A percentile compares a stretch with the other conserved stretches of the same genome.
These are phyloP conservation scores for Notarius lentiginosus DNA, from an alignment of 2,113 vertebrate genomes.

Conservation along the genomic window DNA sequence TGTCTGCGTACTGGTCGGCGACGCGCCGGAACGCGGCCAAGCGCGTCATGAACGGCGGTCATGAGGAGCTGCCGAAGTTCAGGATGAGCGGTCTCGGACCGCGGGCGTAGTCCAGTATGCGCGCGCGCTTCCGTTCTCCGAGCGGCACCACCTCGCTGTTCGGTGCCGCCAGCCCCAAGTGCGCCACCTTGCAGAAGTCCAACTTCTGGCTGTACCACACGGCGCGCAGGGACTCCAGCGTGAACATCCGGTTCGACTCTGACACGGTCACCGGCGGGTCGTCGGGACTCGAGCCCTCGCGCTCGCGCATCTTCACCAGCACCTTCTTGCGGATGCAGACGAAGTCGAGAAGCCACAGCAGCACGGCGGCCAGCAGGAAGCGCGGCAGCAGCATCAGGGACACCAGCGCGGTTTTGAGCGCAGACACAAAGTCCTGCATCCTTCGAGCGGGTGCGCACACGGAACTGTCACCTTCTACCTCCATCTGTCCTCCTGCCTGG, in stretches of 20 bases:
- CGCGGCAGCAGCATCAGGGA: slow-evolving; percentile 92
- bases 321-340: slow-evolving; percentile 91
- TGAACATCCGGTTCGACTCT: slow-evolving; percentile 95
- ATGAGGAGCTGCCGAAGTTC: slow-evolving; percentile 99
- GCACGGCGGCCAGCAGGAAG: slow-evolving; percentile 89
- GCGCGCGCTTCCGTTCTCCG: slow-evolving; percentile 76
- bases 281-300: slow-evolving; percentile 72
- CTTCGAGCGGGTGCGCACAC: slow-evolving; percentile 69
- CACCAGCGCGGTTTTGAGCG: slow-evolving; percentile 86
- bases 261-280: slow-evolving; percentile 94
- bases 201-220: slow-evolving; percentile 98
- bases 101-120: slow-evolving; percentile 87
- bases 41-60: slow-evolving; percentile 99
- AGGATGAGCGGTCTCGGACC: slow-evolving; percentile 89
- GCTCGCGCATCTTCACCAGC: slow-evolving; percentile 75
- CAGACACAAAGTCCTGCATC: slow-evolving; percentile 79
- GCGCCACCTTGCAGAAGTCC: slow-evolving; percentile 94
- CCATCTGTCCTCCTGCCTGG: slow-evolving; percentile 60
- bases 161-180: slow-evolving; percentile 85
- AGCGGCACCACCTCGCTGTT: slow-evolving; percentile 93
- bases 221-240: slow-evolving; percentile 89
- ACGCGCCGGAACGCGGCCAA: slow-evolving; percentile 92
- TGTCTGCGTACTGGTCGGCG: slow-evolving; percentile 86
- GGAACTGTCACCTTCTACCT: slow-evolving; percentile 61
- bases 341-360: slow-evolving; percentile 96